These are phyloP conservation scores for Machaerirhynchus nigripectus DNA, from an alignment of 2,113 vertebrate species.

Conservation along the genomic window DNA sequence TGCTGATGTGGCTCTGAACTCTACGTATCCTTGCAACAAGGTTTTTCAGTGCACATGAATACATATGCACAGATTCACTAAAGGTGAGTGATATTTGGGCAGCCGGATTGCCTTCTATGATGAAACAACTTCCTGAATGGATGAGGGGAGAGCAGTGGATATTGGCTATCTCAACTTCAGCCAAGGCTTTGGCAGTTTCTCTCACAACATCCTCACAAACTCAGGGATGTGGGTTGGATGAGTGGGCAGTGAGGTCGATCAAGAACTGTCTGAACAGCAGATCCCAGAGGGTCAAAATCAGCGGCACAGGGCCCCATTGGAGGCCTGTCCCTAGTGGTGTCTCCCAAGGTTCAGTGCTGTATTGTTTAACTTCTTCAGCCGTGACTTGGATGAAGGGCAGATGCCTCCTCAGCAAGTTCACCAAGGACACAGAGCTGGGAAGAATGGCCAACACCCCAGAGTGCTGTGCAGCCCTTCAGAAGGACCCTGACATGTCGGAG, in stretches of 20 bases:
- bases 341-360: neutral
- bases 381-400: neutral
- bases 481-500: rapidly evolving
- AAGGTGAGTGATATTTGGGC: neutral
- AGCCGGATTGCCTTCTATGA: neutral
- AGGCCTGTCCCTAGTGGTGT: neutral
- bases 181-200: neutral
- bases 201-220: neutral
- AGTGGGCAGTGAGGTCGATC: no score
- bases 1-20: neutral
- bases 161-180: neutral
- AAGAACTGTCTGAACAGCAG: neutral
- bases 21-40: neutral
- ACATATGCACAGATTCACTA: neutral
- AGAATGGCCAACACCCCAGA: rapidly evolving
- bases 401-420: neutral
- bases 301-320: neutral
- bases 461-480: neutral
- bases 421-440: neutral
- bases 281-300: neutral
- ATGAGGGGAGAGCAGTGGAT: neutral
- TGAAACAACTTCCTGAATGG: neutral
- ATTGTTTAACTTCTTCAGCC: neutral
- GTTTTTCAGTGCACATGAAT: neutral
- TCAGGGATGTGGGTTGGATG: neutral